Conservation (phyloP, 2,888 invertebrate genomes). For the Drosophila robusta region DNA sequence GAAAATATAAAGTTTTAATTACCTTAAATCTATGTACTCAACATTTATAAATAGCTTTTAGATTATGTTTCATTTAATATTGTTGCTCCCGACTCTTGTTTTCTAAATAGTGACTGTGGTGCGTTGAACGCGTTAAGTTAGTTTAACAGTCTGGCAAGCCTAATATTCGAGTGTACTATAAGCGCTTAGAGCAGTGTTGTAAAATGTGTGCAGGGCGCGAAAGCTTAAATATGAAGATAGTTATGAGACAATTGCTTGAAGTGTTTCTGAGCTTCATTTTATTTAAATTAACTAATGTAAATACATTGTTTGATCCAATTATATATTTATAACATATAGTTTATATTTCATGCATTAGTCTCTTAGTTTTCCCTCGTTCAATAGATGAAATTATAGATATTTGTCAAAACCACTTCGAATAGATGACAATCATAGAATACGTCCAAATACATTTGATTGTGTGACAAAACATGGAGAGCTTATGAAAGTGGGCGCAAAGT, state of each 20-base stretch:
- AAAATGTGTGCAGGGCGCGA: constrained; percentile 11
- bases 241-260: neutral
- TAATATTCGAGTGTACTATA: neutral
- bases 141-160: constrained; percentile 30
- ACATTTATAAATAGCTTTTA: neutral
- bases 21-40: no score
- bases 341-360: no score
- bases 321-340: no score
- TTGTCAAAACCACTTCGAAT: neutral
- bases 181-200: constrained; percentile 6
- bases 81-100: neutral
- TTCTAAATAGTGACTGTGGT: constrained; percentile 9
- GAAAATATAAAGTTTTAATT: neutral
- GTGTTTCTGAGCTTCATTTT: no score
- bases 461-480: neutral
- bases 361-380: no score
- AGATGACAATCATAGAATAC: neutral
- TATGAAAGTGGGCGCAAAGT: constrained; percentile 1
- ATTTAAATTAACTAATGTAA: no score
- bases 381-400: no score
- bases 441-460: neutral
- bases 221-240: constrained; percentile 9
- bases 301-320: no score
- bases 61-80: neutral
- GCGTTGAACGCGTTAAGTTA: no score